Conservation (phyloP, 1,140 invertebrate species). For the Notospermus geniculatus region DNA sequence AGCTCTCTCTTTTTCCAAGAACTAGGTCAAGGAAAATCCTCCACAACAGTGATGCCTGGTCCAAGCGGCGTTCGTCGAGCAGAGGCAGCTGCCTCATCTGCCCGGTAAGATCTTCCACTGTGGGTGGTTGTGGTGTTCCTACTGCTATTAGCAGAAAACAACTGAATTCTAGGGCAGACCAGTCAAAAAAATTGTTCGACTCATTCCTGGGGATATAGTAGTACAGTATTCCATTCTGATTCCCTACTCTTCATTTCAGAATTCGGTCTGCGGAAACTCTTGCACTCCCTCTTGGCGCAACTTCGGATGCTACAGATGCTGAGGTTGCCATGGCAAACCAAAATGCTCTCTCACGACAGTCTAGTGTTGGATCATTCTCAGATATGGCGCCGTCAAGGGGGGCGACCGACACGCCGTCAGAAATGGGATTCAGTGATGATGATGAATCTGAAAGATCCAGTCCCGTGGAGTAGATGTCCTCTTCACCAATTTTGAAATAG, state of each 20-base stretch:
- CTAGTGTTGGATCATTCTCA: constrained; percentile 46
- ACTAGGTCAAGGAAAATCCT: background rate
- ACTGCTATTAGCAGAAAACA: too few species aligned
- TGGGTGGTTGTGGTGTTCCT: too few species aligned
- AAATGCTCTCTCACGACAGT: constrained; percentile 42
- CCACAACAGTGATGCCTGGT: too few species aligned
- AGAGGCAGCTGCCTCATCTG: too few species aligned
- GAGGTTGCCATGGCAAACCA: constrained; percentile 36
- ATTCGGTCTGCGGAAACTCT: constrained; percentile 2
- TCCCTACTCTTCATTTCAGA: constrained; percentile 10
- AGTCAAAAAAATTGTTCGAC: too few species aligned
- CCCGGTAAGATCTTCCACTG: too few species aligned
- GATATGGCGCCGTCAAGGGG: constrained; percentile 42
- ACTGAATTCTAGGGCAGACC: too few species aligned
- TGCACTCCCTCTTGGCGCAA: constrained; percentile 21
- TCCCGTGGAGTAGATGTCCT: constrained; percentile 1
- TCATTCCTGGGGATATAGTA: constrained; percentile 28
- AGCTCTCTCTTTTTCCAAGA: background rate
- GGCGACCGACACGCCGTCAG: constrained; percentile 52
- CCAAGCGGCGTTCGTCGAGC: too few species aligned
- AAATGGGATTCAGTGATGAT: constrained; percentile 47
- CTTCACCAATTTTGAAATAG: too few species aligned
- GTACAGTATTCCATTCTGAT: constrained; percentile 10
- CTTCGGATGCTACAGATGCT: constrained; percentile 58
- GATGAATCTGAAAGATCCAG: constrained; percentile 49